Percentiles rank a stretch among this genome's conserved stretches.
These are phyloP conservation scores for Chloebia gouldiae DNA, from an alignment of 2,113 vertebrate species.

Conservation along the genomic window DNA sequence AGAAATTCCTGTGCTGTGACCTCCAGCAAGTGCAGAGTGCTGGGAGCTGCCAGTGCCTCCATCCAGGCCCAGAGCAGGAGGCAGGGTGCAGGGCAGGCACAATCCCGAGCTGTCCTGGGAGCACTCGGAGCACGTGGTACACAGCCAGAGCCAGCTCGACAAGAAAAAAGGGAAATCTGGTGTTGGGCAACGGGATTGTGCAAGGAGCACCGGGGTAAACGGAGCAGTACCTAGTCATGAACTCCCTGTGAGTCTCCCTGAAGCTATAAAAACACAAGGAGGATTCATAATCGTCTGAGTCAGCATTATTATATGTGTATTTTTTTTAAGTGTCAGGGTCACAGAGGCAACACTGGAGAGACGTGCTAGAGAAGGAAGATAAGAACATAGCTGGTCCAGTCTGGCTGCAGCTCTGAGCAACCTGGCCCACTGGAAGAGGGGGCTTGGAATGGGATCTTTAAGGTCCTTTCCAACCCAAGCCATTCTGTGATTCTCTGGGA, in stretches of 20 bases:
- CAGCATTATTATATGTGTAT: background rate
- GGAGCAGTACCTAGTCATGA: background rate
- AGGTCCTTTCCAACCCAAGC: background rate
- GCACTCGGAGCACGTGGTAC: accelerated
- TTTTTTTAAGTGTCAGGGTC: background rate
- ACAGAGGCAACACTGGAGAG: background rate
- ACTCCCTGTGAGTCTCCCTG: background rate
- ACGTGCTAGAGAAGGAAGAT: background rate
- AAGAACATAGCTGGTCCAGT: background rate
- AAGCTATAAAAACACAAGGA: conserved; percentile 1
- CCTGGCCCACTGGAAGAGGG: background rate
- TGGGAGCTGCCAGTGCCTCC: accelerated
- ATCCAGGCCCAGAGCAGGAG: background rate
- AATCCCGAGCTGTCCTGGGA: background rate
- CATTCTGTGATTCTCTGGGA: background rate
- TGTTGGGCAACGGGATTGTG: background rate
- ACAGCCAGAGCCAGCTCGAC: background rate
- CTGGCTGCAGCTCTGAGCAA: background rate
- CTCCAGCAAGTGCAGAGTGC: background rate
- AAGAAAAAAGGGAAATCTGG: background rate
- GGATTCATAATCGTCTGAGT: background rate
- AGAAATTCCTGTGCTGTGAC: background rate
- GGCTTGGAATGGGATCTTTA: accelerated
- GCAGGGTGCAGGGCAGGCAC: background rate
- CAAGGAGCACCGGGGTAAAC: background rate